phyloP scores from a whole-genome alignment of 2,888 invertebrate genomes.

The Trisateles emortualis region DNA sequence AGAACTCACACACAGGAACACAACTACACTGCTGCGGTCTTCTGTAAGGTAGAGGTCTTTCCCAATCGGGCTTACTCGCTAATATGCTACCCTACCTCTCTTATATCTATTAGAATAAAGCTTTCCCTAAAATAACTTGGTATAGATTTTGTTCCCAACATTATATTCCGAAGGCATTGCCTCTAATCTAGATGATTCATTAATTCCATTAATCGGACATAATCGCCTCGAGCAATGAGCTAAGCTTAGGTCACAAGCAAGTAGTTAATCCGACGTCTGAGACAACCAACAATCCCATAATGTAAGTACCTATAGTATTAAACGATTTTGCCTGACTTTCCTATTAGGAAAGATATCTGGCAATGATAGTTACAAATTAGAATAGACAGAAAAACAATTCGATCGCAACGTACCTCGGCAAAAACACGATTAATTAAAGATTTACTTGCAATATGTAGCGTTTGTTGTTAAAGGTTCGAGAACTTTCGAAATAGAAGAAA shows the following conservation, averaged over 20 bases:
- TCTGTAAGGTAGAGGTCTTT: no score
- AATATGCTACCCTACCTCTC: no score
- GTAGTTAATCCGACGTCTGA: conserved; percentile 35
- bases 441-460: background rate
- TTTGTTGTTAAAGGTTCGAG: background rate
- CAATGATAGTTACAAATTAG: conserved; percentile 1
- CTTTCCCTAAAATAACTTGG: background rate
- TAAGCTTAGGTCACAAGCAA: conserved; percentile 21
- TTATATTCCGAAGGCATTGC: background rate
- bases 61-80: no score
- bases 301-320: conserved; percentile 1
- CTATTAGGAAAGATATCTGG: background rate
- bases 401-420: background rate
- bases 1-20: no score
- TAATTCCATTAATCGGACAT: conserved; percentile 27
- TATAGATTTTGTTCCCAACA: conserved; percentile 7
- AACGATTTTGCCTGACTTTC: background rate
- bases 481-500: no score
- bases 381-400: background rate
- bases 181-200: conserved; percentile 21
- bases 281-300: conserved; percentile 22
- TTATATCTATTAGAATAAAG: no score
- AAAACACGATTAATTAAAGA: background rate
- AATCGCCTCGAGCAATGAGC: conserved; percentile 21
- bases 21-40: no score